Evolutionary conservation across 2,113 vertebrate genomes (phyloP).

Genomic region (Callocephalon fimbriatum): DNA sequence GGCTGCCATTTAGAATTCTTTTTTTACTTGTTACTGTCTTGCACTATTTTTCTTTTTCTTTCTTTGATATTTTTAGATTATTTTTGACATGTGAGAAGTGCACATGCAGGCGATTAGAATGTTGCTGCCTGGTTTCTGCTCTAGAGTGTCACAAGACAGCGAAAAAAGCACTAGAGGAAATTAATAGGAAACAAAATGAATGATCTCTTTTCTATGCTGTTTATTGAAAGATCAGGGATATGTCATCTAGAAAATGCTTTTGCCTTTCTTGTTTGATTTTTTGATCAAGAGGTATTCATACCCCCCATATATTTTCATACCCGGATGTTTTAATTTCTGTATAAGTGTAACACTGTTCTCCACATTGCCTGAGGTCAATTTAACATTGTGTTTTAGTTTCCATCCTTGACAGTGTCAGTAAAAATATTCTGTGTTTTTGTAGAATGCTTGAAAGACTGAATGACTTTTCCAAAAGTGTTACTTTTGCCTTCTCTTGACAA

Average conservation of each 20-base stretch:
- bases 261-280: constrained; percentile 9
- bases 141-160: not conserved
- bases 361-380: not conserved
- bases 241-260: not conserved
- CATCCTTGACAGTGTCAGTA: not conserved
- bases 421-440: not conserved
- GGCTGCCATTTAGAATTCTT: not conserved
- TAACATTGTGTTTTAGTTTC: not conserved
- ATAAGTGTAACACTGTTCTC: not conserved
- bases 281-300: not conserved
- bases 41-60: not conserved
- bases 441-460: not conserved
- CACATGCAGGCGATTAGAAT: not conserved
- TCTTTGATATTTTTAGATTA: not conserved
- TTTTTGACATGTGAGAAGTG: constrained; percentile 32
- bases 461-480: not conserved
- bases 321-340: not conserved
- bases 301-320: not conserved
- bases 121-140: not conserved
- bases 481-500: not conserved
- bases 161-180: not conserved
- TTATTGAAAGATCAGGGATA: not conserved
- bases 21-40: not conserved
- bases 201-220: not conserved
- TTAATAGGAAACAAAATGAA: not conserved